Percentiles rank a stretch among this genome's conserved stretches.
These are phyloP conservation scores for Stenchaetothrips biformis DNA, from an alignment of 2,888 invertebrate species.

Conservation along the genomic window DNA sequence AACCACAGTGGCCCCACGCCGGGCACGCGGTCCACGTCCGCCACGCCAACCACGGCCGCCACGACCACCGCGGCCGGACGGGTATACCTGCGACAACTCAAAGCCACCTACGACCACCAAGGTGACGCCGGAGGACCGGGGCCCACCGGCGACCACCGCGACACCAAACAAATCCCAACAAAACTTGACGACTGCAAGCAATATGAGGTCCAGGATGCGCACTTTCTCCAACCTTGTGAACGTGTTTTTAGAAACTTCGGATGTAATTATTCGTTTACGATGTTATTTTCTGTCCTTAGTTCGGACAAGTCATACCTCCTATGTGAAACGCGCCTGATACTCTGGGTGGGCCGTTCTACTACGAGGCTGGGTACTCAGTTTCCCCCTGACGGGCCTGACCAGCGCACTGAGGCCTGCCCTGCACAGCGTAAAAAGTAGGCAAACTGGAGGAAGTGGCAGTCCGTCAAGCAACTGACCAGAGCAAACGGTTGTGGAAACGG, in stretches of 20 bases:
- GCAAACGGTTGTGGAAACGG: neutral
- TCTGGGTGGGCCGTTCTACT: constrained; percentile 73
- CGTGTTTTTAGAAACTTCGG: neutral
- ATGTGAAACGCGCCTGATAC: constrained; percentile 67
- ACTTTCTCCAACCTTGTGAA: neutral
- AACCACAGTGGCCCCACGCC: neutral
- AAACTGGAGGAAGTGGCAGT: neutral
- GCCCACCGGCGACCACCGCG: neutral
- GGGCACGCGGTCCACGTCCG: neutral
- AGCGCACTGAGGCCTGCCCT: constrained; percentile 7
- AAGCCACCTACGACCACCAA: neutral
- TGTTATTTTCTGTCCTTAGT: neutral
- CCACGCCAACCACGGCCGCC: neutral
- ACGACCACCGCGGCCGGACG: neutral
- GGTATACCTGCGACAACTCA: too few species aligned
- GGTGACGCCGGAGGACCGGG: too few species aligned
- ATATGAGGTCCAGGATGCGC: neutral
- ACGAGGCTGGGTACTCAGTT: constrained; percentile 59
- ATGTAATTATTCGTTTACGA: neutral
- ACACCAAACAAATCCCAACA: neutral
- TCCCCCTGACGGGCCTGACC: neutral
- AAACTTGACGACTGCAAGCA: neutral
- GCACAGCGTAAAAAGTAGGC: constrained; percentile 23
- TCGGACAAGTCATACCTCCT: constrained; percentile 6
- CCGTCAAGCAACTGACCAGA: neutral